phyloP scores from a whole-genome alignment of 92 coral and sea anemone genomes.

The Zoanthus solanderi region DNA sequence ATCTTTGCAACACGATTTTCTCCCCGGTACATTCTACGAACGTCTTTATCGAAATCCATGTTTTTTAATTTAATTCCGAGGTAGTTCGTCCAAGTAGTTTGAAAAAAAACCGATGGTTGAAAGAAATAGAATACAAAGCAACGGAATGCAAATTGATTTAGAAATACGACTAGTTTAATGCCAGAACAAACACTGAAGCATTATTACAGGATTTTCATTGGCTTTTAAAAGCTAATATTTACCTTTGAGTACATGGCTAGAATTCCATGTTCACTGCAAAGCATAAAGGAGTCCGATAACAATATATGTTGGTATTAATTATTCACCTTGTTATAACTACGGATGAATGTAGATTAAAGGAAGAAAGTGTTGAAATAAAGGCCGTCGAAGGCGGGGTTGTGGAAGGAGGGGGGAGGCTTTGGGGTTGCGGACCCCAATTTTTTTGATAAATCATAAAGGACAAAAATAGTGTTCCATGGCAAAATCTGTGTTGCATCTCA shows the following conservation, averaged over 20 bases:
- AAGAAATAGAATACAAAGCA: too few species aligned
- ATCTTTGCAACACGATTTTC: constrained; percentile 30
- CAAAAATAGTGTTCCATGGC: too few species aligned
- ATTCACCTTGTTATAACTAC: not conserved
- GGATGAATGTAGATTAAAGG: too few species aligned
- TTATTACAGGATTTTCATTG: not conserved
- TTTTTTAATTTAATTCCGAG: not conserved
- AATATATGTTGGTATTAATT: not conserved
- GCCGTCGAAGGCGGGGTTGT: too few species aligned
- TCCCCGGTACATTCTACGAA: constrained; percentile 32
- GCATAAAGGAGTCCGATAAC: not conserved
- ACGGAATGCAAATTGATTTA: too few species aligned
- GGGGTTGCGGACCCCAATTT: too few species aligned
- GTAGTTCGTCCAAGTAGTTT: not conserved
- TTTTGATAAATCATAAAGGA: too few species aligned
- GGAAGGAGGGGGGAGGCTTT: too few species aligned
- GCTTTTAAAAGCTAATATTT: not conserved
- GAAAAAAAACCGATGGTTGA: too few species aligned
- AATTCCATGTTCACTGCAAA: constrained; percentile 6
- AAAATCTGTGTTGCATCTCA: too few species aligned
- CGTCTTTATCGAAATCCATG: constrained; percentile 45
- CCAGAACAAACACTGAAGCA: not conserved
- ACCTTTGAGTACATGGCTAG: not conserved
- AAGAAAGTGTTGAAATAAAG: too few species aligned
- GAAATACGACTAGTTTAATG: not conserved